Conservation (phyloP, 2,888 invertebrate genomes). For the Steinernema carpocapsae region DNA sequence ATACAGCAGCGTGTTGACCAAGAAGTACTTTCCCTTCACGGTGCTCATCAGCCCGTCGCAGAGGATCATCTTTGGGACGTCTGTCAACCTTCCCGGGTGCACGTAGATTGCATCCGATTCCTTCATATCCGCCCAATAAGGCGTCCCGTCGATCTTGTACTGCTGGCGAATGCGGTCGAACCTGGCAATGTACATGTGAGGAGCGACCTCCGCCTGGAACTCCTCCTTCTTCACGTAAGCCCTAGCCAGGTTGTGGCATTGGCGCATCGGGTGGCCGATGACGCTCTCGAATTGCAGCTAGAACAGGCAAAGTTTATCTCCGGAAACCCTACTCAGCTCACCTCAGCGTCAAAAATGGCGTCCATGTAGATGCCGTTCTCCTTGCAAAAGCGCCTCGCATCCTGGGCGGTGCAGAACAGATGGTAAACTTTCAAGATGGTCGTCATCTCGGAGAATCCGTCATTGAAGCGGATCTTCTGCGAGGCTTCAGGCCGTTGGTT, state of each 20-base stretch:
- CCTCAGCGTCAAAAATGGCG: conserved; percentile 19
- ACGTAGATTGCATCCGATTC: not conserved
- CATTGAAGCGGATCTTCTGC: not conserved
- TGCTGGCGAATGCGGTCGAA: not conserved
- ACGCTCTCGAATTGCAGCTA: conserved; percentile 14
- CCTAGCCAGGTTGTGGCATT: not conserved
- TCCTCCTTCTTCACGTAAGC: not conserved
- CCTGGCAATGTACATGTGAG: conserved; percentile 1
- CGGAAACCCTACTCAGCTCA: not conserved
- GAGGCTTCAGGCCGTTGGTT: not conserved
- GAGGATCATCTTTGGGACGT: not conserved
- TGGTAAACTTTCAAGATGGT: conserved; percentile 11
- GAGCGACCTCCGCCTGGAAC: not conserved
- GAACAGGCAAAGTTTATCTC: not conserved
- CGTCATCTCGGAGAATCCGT: conserved; percentile 21
- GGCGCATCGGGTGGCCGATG: not conserved
- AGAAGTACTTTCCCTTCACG: not conserved
- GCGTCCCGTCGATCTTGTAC: not conserved
- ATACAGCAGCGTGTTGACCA: conserved; percentile 15
- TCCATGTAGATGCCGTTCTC: not conserved
- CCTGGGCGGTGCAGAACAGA: not conserved
- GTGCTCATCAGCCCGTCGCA: conserved; percentile 22
- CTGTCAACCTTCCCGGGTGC: not conserved
- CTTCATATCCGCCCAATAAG: conserved; percentile 1
- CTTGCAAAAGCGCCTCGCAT: not conserved